These are phyloP conservation scores for Limosa lapponica DNA, from an alignment of 2,797 vertebrate species.

Conservation along the genomic window DNA sequence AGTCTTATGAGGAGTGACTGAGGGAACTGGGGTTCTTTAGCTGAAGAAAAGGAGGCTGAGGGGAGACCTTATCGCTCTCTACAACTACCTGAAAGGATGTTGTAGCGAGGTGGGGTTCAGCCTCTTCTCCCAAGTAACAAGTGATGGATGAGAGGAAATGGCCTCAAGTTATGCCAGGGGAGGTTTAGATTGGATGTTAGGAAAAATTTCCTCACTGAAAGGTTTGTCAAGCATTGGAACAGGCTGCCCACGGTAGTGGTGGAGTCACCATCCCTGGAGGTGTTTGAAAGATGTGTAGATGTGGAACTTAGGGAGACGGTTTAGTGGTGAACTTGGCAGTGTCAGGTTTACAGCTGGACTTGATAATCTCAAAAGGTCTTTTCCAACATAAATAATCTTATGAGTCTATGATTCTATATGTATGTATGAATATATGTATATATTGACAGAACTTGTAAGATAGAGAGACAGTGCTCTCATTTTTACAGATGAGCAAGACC, in stretches of 20 bases:
- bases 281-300: background rate
- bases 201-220: background rate
- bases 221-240: background rate
- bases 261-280: too few species aligned
- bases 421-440: background rate
- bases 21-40: background rate
- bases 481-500: background rate
- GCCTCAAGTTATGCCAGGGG: background rate
- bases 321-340: background rate
- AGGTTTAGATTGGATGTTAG: background rate
- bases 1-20: background rate
- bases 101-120: accelerated
- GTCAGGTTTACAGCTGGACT: background rate
- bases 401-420: background rate
- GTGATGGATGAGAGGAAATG: background rate
- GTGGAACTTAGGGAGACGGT: background rate
- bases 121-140: background rate
- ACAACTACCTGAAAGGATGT: background rate
- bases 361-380: background rate
- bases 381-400: background rate
- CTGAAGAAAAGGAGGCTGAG: background rate
- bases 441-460: background rate
- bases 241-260: background rate
- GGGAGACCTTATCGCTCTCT: background rate
- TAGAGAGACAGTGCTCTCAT: background rate